These are phyloP conservation scores for Crotalus helleri DNA, from an alignment of 2,113 vertebrate genomes.

Conservation along the genomic window DNA sequence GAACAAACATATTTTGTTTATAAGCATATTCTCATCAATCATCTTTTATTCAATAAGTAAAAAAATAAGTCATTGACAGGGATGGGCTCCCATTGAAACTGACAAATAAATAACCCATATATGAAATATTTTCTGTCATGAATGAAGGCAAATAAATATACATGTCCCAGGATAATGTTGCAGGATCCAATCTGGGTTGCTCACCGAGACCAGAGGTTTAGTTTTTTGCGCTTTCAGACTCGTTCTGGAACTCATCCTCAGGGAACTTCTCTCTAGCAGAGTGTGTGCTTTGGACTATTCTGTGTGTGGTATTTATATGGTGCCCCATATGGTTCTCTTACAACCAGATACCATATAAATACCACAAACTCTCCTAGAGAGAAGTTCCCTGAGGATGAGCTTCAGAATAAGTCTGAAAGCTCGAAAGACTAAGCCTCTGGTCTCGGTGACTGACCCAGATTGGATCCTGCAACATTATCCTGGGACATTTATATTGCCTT, in stretches of 20 bases:
- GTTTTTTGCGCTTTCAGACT: not conserved
- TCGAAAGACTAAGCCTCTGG: not conserved
- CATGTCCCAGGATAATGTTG: too few relatives aligned
- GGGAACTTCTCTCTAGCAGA: not conserved
- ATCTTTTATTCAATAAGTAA: not conserved
- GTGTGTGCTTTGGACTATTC: not conserved
- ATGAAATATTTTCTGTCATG: not conserved
- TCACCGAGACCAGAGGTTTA: not conserved
- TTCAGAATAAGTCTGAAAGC: not conserved
- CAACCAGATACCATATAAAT: not conserved
- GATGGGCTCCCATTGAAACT: too few relatives aligned
- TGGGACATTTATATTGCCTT: not conserved
- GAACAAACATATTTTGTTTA: not conserved
- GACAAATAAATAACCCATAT: not conserved
- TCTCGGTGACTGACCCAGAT: not conserved
- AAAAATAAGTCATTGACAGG: not conserved
- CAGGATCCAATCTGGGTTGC: too few relatives aligned
- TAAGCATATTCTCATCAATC: not conserved
- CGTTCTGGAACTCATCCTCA: not conserved
- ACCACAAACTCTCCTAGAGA: not conserved
- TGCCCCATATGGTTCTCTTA: not conserved
- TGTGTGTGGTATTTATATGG: too few relatives aligned
- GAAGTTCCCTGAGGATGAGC: not conserved
- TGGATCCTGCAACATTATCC: not conserved
- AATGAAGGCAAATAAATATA: too few relatives aligned